Conservation (phyloP, 2,797 vertebrate genomes). For the Onychomys arenicola region DNA sequence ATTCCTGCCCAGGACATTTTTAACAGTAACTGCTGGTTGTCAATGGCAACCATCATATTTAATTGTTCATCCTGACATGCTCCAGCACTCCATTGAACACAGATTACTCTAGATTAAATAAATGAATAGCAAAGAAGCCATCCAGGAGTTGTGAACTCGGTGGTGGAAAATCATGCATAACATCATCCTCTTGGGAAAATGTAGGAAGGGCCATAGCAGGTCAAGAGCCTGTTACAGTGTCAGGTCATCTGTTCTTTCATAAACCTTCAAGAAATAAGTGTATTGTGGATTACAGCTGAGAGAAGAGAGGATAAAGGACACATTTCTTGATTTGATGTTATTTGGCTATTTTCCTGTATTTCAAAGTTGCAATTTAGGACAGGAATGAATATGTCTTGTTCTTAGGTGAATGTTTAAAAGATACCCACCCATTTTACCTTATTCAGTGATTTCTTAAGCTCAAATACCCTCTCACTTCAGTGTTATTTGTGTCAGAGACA, state of each 20-base stretch:
- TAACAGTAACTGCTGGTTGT: conserved; percentile 81
- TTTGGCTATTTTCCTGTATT: conserved; percentile 34
- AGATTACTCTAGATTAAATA: conserved; percentile 86
- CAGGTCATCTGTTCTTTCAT: conserved; percentile 65
- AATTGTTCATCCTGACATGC: conserved; percentile 87
- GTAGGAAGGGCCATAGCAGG: conserved; percentile 72
- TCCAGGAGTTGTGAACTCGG: conserved; percentile 70
- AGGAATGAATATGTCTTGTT: conserved; percentile 9
- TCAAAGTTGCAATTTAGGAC: conserved; percentile 33
- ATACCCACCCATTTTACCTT: conserved; percentile 28
- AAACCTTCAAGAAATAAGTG: conserved; percentile 69
- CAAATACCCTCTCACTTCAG: conserved; percentile 20
- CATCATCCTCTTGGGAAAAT: conserved; percentile 81
- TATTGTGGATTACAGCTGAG: conserved; percentile 64
- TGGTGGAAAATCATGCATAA: conserved; percentile 83
- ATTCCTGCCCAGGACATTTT: conserved; percentile 70
- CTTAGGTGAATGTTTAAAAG: conserved; percentile 55
- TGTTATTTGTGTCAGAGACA: conserved; percentile 20
- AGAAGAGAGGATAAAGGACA: not conserved
- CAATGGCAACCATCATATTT: conserved; percentile 84
- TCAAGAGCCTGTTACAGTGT: conserved; percentile 82
- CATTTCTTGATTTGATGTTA: conserved; percentile 52
- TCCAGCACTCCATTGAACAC: conserved; percentile 85
- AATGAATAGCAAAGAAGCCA: conserved; percentile 85
- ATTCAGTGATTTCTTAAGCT: conserved; percentile 47